phyloP scores from a whole-genome alignment of 2,888 invertebrate genomes.

The Pyrrhosoma nymphula region DNA sequence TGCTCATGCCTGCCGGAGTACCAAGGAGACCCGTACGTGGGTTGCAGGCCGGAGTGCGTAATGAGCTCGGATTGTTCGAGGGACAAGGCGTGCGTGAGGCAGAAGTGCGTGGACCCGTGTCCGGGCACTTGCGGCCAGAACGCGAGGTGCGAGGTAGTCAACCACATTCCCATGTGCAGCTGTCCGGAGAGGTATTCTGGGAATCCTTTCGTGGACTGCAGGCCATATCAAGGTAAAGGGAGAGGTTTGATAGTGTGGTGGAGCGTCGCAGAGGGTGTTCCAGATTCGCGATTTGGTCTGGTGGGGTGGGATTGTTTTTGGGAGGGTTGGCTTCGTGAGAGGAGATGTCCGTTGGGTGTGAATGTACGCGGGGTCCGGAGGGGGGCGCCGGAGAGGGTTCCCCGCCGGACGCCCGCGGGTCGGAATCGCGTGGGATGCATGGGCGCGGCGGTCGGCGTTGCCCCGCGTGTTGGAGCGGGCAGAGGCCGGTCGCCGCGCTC shows the following conservation, averaged over 20 bases:
- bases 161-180: slow-evolving; percentile 82
- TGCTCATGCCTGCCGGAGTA: slow-evolving; percentile 75
- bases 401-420: neutral
- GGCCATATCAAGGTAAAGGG: slow-evolving; percentile 70
- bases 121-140: slow-evolving; percentile 77
- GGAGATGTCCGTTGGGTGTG: no score
- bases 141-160: slow-evolving; percentile 78
- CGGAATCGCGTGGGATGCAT: neutral
- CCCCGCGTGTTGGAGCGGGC: neutral
- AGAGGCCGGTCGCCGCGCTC: neutral
- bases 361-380: no score
- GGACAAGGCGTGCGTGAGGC: slow-evolving; percentile 76
- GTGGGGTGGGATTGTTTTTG: no score
- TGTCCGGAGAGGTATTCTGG: slow-evolving; percentile 77
- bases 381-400: neutral
- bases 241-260: slow-evolving; percentile 68
- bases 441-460: neutral
- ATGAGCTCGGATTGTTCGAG: slow-evolving; percentile 75
- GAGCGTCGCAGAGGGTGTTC: neutral
- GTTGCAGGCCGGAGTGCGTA: slow-evolving; percentile 74
- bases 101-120: slow-evolving; percentile 82
- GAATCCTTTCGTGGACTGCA: slow-evolving; percentile 75
- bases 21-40: slow-evolving; percentile 75
- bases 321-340: no score
- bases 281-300: no score